Evolutionary conservation across 2,797 vertebrate species (phyloP).

Genomic region (Microtus californicus): DNA sequence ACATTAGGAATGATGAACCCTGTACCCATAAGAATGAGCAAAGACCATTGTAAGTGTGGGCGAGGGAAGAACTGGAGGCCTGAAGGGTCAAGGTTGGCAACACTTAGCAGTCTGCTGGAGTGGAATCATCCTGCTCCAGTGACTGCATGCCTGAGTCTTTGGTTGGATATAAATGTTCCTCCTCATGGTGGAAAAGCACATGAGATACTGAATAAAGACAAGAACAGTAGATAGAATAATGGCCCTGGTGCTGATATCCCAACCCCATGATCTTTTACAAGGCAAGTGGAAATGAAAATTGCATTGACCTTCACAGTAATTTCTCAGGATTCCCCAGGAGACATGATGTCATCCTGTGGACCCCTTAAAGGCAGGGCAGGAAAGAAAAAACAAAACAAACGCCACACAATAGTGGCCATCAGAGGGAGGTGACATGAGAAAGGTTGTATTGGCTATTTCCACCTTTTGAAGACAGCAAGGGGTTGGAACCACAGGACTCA

Average conservation of each 20-base stretch:
- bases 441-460: rapidly evolving
- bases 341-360: too few relatives aligned
- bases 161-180: rapidly evolving
- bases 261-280: too few relatives aligned
- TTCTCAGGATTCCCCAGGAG: neutral
- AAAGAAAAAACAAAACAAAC: neutral
- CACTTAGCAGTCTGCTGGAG: neutral
- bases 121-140: rapidly evolving
- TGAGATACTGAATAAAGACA: neutral
- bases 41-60: neutral
- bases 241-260: too few relatives aligned
- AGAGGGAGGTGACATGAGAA: rapidly evolving
- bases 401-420: too few relatives aligned
- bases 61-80: neutral
- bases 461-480: neutral
- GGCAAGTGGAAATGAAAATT: neutral
- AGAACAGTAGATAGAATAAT: neutral
- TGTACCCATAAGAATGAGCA: neutral
- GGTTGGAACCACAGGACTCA: neutral
- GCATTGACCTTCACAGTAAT: neutral
- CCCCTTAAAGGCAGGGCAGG: neutral
- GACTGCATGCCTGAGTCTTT: too few relatives aligned
- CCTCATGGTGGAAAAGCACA: rapidly evolving
- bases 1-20: neutral
- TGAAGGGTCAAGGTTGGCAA: neutral